Evolutionary conservation across 2,113 vertebrate genomes (phyloP), one percentile per base, ranked within the genome.

Genomic region (Crotalus horridus): DNA sequence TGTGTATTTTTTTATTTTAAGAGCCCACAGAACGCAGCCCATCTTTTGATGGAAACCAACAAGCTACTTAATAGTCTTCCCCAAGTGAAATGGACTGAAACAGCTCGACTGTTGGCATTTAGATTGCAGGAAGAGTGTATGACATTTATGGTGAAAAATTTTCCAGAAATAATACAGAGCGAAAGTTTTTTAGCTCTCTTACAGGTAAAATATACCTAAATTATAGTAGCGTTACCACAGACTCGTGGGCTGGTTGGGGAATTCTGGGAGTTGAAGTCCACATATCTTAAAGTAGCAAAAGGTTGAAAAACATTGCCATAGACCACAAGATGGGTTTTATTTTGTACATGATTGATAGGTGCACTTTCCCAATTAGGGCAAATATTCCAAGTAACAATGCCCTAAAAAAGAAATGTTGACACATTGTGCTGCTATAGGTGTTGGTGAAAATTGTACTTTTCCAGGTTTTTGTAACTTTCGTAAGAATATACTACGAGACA

Each of bases 41-140:
- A 96, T 51, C 96, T 98, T 96, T 96, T 99, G 95, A 99, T 98
- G 97, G 98, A 98, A 96, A 98, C 97, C 55, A 98, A 99, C 96
- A 98, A 98, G 93, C 96, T 99, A 89, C 97, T 99, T 93, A 96
- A 95, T 89, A 98, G 98, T 93, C 97, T 99, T 93, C 99, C 99
- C 43, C 98, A 98, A 94, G 98, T 99, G 89, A 99, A 98, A 94
- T 99, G 99, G 99, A 98, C 99, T 20, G 98, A 99, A 96, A 95
- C 98, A 94, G 98, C 98, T 86, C 92, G 97, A 93, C 95, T 94
- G 13, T 97, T 99, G 95, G 98, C 98, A 39, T 98, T 97, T 0
- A 97, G 95, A 94, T 97, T 99, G 0, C 98, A 99, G 88, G 98
- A 99, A 92, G 96, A 98, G 94, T 99, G 98, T 61, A 93, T 99